These are phyloP conservation scores for Cryptomyrus ogoouensis DNA, from an alignment of 2,113 vertebrate genomes.

Conservation along the genomic window DNA sequence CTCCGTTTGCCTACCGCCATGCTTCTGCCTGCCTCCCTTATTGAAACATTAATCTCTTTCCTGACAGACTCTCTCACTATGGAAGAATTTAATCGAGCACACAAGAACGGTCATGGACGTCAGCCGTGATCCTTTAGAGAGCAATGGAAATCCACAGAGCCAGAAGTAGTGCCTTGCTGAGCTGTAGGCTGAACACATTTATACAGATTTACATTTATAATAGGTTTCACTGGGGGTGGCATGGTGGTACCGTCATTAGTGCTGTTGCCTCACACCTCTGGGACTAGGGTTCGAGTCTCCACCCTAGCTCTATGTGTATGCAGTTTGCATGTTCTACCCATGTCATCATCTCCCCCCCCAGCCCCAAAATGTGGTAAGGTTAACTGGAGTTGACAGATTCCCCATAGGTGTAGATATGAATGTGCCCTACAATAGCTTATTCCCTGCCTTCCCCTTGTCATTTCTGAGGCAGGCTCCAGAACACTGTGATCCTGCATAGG, in stretches of 20 bases:
- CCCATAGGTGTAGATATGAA: neutral
- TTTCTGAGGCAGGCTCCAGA: neutral
- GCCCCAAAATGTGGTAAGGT: neutral
- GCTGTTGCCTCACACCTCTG: neutral
- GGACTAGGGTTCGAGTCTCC: neutral
- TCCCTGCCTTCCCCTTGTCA: neutral
- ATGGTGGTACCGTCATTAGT: neutral
- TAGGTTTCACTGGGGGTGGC: neutral
- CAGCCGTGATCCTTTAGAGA: neutral
- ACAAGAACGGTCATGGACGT: neutral
- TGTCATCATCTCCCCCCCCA: neutral
- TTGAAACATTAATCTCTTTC: neutral
- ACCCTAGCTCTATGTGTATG: neutral
- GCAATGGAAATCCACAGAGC: neutral
- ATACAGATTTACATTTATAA: neutral
- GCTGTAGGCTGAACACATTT: neutral
- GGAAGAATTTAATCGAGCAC: neutral
- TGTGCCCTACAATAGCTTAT: neutral
- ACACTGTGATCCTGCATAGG: neutral
- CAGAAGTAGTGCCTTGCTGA: neutral
- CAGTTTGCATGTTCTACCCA: neutral
- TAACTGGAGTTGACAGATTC: neutral
- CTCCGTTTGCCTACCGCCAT: neutral
- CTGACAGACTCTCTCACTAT: conserved; percentile 1
- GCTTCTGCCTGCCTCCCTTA: neutral